Percentiles rank a stretch among this genome's conserved stretches.
Conservation (phyloP, 2,888 invertebrate genomes). For the Apamea monoglypha region DNA sequence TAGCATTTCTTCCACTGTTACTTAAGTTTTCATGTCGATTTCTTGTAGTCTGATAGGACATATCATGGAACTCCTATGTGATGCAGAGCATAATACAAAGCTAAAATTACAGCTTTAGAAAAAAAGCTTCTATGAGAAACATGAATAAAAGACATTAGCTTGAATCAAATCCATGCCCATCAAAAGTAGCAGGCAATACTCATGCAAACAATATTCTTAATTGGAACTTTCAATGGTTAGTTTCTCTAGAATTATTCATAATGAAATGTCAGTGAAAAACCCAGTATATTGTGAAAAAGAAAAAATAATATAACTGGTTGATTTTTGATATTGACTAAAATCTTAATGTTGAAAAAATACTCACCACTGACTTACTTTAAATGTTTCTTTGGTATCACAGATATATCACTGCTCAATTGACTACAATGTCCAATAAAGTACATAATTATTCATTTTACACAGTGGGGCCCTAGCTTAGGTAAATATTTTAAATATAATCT, state of each 20-base stretch:
- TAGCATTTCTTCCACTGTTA: slow-evolving; percentile 4
- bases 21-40: not conserved
- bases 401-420: slow-evolving; percentile 15
- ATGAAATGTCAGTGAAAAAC: not conserved
- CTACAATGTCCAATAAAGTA: not conserved
- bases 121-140: not conserved
- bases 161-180: slow-evolving; percentile 1
- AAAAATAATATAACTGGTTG: not conserved
- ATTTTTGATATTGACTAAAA: not conserved
- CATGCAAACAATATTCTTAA: not conserved
- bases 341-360: not conserved
- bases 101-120: not conserved
- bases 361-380: not conserved
- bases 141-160: not conserved
- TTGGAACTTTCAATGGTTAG: not conserved
- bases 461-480: slow-evolving; percentile 24
- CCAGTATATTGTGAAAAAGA: not conserved
- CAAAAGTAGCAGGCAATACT: not conserved
- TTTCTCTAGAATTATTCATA: not conserved
- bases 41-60: slow-evolving; percentile 4
- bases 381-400: not conserved
- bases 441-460: not conserved
- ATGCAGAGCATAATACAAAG: not conserved
- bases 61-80: not conserved
- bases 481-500: slow-evolving; percentile 13